These are phyloP conservation scores for Eumaeus atala DNA, from an alignment of 1,140 invertebrate species.

Conservation along the genomic window DNA sequence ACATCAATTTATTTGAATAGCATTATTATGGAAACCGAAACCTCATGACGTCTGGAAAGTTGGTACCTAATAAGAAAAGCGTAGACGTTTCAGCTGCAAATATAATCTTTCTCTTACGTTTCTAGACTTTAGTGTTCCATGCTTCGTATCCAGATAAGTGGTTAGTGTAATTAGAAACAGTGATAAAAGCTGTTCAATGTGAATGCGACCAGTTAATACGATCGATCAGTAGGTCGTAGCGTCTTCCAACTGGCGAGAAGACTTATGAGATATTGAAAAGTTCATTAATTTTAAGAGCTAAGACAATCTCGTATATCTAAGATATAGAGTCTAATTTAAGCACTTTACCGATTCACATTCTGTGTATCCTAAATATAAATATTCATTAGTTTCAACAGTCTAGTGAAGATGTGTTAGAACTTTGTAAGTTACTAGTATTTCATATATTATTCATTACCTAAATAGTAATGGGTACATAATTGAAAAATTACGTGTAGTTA, in stretches of 20 bases:
- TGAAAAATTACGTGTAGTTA: slow-evolving; percentile 1
- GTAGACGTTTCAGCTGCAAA: too few species aligned
- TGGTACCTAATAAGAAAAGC: too few species aligned
- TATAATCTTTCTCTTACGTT: too few species aligned
- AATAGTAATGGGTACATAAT: neutral
- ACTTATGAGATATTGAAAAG: slow-evolving; percentile 19
- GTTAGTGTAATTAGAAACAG: too few species aligned
- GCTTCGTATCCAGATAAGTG: too few species aligned
- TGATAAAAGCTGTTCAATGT: too few species aligned
- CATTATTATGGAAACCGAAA: too few species aligned
- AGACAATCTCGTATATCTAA: neutral
- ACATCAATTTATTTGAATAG: too few species aligned
- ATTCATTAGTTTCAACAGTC: neutral
- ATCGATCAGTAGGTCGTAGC: slow-evolving; percentile 28
- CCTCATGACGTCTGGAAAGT: too few species aligned
- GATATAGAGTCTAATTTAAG: slow-evolving; percentile 5
- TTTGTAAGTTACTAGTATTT: slow-evolving; percentile 4
- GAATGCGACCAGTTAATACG: too few species aligned
- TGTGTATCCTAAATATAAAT: neutral
- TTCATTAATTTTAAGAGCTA: slow-evolving; percentile 9
- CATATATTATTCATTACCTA: slow-evolving; percentile 1
- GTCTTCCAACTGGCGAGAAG: slow-evolving; percentile 33
- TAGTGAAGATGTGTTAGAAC: slow-evolving; percentile 5
- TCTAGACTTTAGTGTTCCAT: too few species aligned
- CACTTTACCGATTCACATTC: neutral